Evolutionary conservation across 2,888 invertebrate genomes (phyloP).

Genomic region (Encarsia formosa): DNA sequence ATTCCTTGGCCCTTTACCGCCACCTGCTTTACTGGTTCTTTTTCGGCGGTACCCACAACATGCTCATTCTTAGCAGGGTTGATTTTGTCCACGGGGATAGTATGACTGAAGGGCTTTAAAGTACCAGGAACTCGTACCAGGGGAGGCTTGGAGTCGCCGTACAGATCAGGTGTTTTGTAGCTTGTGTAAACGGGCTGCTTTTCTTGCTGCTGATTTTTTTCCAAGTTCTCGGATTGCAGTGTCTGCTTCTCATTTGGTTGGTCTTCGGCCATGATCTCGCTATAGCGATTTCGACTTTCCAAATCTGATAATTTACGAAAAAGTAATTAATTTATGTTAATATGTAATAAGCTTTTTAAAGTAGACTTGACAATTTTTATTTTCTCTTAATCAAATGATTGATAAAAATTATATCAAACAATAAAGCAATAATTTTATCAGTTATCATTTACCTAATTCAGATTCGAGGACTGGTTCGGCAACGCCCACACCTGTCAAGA

Average conservation of each 20-base stretch:
- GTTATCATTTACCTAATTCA: slow-evolving; percentile 28
- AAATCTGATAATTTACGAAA: slow-evolving; percentile 32
- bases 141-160: slow-evolving; percentile 40
- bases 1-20: slow-evolving; percentile 4
- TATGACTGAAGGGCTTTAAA: slow-evolving; percentile 46
- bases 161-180: slow-evolving; percentile 45
- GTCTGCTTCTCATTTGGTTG: slow-evolving; percentile 32
- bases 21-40: not conserved
- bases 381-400: no score
- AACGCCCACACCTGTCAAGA: slow-evolving; percentile 43
- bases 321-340: no score
- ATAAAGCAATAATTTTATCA: not conserved
- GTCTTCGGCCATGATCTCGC: slow-evolving; percentile 33
- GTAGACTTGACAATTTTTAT: no score
- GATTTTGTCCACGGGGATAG: slow-evolving; percentile 48
- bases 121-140: slow-evolving; percentile 44
- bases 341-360: not conserved
- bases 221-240: not conserved
- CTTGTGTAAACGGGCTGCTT: slow-evolving; percentile 44
- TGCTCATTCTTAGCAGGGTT: slow-evolving; percentile 31
- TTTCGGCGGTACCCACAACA: not conserved
- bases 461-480: slow-evolving; percentile 48
- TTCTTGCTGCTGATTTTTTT: slow-evolving; percentile 2
- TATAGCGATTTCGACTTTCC: slow-evolving; percentile 40
- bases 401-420: not conserved